Percentiles rank a stretch among this genome's conserved stretches.
These are phyloP conservation scores for Silurus glanis DNA, from an alignment of 2,113 vertebrate genomes.

Conservation along the genomic window DNA sequence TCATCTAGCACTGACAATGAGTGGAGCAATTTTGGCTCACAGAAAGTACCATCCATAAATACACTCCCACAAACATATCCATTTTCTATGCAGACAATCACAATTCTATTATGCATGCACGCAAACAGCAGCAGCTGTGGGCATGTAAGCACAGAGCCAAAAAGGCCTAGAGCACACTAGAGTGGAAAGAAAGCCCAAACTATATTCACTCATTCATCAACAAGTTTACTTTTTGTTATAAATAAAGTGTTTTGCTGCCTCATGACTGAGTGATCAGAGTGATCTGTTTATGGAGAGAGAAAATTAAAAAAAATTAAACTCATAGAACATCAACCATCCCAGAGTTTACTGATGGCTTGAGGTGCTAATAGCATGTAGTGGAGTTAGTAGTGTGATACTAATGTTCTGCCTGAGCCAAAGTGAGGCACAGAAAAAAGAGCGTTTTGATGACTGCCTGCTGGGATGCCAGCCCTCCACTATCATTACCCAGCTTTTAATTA, in stretches of 20 bases:
- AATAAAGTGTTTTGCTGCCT: background rate
- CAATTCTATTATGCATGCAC: conserved; percentile 3
- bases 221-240: background rate
- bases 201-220: background rate
- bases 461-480: conserved; percentile 65
- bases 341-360: conserved; percentile 24
- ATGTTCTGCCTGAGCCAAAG: conserved; percentile 59
- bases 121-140: conserved; percentile 15
- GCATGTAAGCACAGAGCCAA: conserved; percentile 34
- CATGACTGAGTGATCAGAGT: background rate
- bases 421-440: conserved; percentile 52
- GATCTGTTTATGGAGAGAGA: background rate
- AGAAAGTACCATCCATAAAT: conserved; percentile 37
- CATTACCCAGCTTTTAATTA: conserved; percentile 69
- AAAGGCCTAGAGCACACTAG: background rate
- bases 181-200: background rate
- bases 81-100: conserved; percentile 26
- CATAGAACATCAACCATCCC: background rate
- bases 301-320: background rate
- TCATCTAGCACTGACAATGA: conserved; percentile 13
- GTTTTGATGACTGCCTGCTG: conserved; percentile 65
- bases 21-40: conserved; percentile 48
- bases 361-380: background rate
- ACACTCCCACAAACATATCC: conserved; percentile 26
- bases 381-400: conserved; percentile 55